Conservation (phyloP, 2,888 invertebrate genomes). For the Callimorpha dominula region DNA sequence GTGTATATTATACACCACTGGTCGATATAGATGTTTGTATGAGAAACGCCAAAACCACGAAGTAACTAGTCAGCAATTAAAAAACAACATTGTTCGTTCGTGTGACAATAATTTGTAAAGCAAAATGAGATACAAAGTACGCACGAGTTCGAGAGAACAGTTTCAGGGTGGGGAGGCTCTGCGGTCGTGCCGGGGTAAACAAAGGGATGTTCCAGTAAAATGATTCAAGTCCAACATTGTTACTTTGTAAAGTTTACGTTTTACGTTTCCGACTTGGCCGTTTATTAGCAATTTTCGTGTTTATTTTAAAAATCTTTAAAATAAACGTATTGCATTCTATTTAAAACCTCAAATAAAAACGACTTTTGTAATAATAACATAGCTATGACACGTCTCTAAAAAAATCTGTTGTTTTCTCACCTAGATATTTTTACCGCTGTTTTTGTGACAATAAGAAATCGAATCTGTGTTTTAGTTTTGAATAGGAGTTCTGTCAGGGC, state of each 20-base stretch:
- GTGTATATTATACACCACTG: no score
- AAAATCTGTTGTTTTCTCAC: no score
- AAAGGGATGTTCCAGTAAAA: conserved; percentile 39
- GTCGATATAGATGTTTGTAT: not conserved
- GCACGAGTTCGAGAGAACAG: conserved; percentile 59
- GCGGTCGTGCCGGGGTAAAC: conserved; percentile 38
- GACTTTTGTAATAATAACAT: no score
- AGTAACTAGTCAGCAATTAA: not conserved
- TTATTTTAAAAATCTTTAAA: no score
- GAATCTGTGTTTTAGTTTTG: no score
- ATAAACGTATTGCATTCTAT: no score
- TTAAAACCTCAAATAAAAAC: no score
- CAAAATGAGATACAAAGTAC: conserved; percentile 57
- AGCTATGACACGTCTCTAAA: no score
- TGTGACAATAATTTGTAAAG: conserved; percentile 42
- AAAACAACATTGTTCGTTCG: not conserved
- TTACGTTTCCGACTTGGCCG: conserved; percentile 7
- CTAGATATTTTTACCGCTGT: no score
- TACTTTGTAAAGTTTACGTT: conserved; percentile 40
- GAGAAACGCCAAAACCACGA: not conserved
- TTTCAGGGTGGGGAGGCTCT: conserved; percentile 49
- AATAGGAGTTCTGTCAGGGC: no score
- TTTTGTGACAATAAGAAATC: no score
- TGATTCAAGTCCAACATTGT: conserved; percentile 38
- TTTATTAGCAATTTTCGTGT: not conserved